Evolutionary conservation across 2,113 vertebrate genomes (phyloP).

Genomic region (Ailuropoda melanoleuca): DNA sequence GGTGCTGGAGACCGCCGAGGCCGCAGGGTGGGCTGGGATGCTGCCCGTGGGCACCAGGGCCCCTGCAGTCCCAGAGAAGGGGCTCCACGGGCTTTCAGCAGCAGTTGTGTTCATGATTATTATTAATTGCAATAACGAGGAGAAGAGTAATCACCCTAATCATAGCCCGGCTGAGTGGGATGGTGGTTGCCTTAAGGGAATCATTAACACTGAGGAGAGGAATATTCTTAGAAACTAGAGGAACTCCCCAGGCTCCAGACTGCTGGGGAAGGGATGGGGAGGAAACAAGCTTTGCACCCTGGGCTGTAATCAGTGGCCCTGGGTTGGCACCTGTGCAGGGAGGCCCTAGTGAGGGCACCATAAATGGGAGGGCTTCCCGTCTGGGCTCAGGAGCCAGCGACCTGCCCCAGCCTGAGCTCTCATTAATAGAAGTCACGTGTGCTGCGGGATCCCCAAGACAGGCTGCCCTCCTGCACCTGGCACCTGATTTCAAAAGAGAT

Average conservation of each 20-base stretch:
- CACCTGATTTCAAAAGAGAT: background rate
- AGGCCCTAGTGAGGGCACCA: background rate
- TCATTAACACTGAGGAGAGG: background rate
- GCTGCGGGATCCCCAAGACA: background rate
- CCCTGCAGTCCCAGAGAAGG: background rate
- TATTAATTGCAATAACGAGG: accelerated
- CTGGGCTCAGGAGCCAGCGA: background rate
- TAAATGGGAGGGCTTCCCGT: background rate
- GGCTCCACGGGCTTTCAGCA: background rate
- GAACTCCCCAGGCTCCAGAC: background rate
- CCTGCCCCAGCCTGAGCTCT: background rate
- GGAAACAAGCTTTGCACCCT: background rate
- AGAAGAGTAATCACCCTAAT: background rate
- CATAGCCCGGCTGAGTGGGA: background rate
- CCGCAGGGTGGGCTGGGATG: accelerated
- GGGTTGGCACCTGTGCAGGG: background rate
- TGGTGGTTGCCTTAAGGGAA: background rate
- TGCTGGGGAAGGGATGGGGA: background rate
- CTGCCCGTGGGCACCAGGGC: background rate
- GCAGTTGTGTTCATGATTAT: accelerated
- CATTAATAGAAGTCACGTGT: background rate
- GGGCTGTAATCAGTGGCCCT: accelerated
- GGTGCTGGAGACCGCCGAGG: accelerated
- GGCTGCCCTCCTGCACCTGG: background rate
- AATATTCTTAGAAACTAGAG: background rate